Evolutionary conservation across 2,113 vertebrate genomes (phyloP).

Genomic region (Vulpes vulpes): DNA sequence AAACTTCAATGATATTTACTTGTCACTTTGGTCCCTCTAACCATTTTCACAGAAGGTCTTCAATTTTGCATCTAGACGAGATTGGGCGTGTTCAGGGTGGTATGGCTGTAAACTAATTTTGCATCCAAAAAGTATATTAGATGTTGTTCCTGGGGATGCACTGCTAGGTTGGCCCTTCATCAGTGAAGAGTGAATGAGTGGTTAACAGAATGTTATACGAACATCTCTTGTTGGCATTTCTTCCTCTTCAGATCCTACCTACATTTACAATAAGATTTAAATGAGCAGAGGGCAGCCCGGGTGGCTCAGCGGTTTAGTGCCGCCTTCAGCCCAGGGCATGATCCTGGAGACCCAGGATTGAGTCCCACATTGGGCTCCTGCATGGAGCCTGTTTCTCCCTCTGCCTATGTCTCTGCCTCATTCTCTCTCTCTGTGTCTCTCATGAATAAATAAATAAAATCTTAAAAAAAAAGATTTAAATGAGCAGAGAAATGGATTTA

Average conservation of each 20-base stretch:
- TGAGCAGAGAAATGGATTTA: background rate
- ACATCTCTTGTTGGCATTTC: background rate
- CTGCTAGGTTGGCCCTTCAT: rapidly evolving
- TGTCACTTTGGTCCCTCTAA: background rate
- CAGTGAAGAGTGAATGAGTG: background rate
- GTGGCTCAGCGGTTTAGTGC: too few species aligned
- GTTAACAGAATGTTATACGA: rapidly evolving
- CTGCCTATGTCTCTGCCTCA: too few species aligned
- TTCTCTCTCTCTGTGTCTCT: too few species aligned
- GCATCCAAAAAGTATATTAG: background rate
- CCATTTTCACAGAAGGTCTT: background rate
- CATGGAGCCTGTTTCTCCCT: too few species aligned
- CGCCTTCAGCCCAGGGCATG: too few species aligned
- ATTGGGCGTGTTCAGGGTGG: too few species aligned
- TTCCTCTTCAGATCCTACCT: constrained; percentile 37
- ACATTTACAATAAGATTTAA: background rate
- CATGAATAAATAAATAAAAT: too few species aligned
- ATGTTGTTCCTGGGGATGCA: too few species aligned
- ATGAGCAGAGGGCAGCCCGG: background rate
- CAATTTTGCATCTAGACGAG: background rate
- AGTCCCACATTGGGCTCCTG: too few species aligned
- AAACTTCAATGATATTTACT: background rate
- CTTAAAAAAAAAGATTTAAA: background rate
- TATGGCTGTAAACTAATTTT: background rate
- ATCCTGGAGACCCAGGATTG: too few species aligned